phyloP scores from a whole-genome alignment of 2,797 vertebrate species.

The Okamejei kenojei region DNA sequence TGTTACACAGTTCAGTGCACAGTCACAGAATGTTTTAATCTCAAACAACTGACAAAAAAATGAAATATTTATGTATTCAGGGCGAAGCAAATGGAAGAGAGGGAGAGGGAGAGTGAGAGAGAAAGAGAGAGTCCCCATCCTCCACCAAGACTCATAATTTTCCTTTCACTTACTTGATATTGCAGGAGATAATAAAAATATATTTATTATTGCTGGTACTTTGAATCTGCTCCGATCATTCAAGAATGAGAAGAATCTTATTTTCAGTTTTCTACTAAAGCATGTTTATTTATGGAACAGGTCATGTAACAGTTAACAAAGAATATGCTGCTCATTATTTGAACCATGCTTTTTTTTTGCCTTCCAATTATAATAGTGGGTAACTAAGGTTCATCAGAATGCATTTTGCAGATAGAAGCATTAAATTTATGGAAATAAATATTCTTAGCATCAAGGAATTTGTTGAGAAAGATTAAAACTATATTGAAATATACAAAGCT shows the following conservation, averaged over 20 bases:
- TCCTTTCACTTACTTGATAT: not conserved
- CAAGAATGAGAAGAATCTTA: not conserved
- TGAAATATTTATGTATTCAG: constrained; percentile 3
- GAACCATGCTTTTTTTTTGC: not conserved
- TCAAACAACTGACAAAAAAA: constrained; percentile 9
- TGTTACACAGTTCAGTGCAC: constrained; percentile 1
- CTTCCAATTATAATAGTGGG: not conserved
- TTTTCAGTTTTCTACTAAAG: not conserved
- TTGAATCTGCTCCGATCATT: not conserved
- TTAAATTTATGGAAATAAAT: not conserved
- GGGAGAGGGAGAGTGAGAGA: too few species aligned
- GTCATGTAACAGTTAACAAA: not conserved
- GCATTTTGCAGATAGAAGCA: not conserved
- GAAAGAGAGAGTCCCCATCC: too few species aligned
- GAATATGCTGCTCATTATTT: not conserved
- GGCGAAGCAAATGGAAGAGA: not conserved
- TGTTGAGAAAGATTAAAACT: not conserved
- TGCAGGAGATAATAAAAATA: not conserved
- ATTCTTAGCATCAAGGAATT: not conserved
- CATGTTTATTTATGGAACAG: not conserved
- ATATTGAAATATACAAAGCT: not conserved
- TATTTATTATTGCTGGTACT: constrained; percentile 21
- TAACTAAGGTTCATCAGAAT: not conserved
- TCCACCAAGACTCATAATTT: not conserved
- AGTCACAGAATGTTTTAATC: constrained; percentile 19